Percentiles rank a stretch among this genome's conserved stretches.
phyloP scores from a whole-genome alignment of 2,797 vertebrate genomes.

The Hippocampus kuda region DNA sequence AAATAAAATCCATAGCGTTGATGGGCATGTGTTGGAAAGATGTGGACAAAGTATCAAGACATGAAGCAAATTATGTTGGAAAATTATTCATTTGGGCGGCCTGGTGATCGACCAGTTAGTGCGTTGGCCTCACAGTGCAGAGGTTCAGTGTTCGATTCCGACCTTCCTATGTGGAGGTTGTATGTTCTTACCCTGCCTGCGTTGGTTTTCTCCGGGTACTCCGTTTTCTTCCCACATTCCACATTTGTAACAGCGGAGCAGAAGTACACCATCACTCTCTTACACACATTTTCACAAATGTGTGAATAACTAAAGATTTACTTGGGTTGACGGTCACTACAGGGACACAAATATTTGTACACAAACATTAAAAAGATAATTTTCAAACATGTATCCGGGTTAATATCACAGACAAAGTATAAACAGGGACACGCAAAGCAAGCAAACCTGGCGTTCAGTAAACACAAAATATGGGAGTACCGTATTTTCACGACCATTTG shows the following conservation, averaged over 20 bases:
- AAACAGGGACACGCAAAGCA: conserved; percentile 22
- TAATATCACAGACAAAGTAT: conserved; percentile 30
- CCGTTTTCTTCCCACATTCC: too few species aligned
- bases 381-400: conserved; percentile 8
- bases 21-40: neutral
- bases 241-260: neutral
- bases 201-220: too few species aligned
- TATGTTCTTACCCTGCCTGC: too few species aligned
- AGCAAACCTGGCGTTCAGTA: conserved; percentile 11
- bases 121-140: too few species aligned
- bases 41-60: neutral
- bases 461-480: conserved; percentile 10
- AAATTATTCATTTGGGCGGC: neutral
- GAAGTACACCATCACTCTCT: neutral
- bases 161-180: too few species aligned
- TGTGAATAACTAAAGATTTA: neutral
- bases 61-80: neutral
- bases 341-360: neutral
- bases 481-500: too few species aligned
- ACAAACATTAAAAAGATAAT: conserved; percentile 9
- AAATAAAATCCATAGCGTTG: neutral
- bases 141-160: too few species aligned
- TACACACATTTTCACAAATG: neutral
- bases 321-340: neutral
- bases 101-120: too few species aligned